A percentile compares a stretch with the other conserved stretches of the same genome.
Conservation (phyloP, 2,113 vertebrate species). For the Myotis lucifugus region DNA sequence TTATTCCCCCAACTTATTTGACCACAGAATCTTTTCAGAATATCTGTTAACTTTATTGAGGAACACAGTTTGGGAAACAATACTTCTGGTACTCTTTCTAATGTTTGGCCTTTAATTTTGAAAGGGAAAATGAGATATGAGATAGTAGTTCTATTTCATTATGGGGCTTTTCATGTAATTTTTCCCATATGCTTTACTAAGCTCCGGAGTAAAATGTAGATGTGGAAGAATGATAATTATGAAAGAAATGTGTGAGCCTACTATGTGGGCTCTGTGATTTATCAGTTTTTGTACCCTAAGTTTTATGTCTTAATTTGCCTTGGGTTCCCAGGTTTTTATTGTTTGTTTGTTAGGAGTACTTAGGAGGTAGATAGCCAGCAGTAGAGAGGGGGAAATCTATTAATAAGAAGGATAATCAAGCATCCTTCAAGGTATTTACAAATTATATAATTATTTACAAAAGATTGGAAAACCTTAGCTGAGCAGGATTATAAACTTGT, state of each 20-base stretch:
- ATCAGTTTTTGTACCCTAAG: neutral
- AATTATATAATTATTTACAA: constrained; percentile 29
- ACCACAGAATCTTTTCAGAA: neutral
- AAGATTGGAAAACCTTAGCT: neutral
- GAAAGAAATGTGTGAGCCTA: neutral
- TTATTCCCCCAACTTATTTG: neutral
- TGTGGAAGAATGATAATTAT: neutral
- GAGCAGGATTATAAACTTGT: neutral
- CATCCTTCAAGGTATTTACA: neutral
- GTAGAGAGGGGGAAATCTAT: neutral
- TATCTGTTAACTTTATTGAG: constrained; percentile 4
- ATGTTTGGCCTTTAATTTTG: constrained; percentile 31
- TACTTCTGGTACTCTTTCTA: neutral
- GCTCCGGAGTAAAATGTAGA: neutral
- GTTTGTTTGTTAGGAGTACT: neutral
- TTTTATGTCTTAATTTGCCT: constrained; percentile 17
- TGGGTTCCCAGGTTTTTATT: neutral
- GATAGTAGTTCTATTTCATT: neutral
- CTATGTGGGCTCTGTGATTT: neutral
- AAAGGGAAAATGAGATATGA: neutral
- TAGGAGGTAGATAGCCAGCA: neutral
- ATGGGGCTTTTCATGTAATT: neutral
- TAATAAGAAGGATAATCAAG: neutral
- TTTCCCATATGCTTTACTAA: constrained; percentile 8
- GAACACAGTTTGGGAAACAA: constrained; percentile 24